Conservation (phyloP, 2,113 vertebrate species). For the Hydrolagus affinis region DNA sequence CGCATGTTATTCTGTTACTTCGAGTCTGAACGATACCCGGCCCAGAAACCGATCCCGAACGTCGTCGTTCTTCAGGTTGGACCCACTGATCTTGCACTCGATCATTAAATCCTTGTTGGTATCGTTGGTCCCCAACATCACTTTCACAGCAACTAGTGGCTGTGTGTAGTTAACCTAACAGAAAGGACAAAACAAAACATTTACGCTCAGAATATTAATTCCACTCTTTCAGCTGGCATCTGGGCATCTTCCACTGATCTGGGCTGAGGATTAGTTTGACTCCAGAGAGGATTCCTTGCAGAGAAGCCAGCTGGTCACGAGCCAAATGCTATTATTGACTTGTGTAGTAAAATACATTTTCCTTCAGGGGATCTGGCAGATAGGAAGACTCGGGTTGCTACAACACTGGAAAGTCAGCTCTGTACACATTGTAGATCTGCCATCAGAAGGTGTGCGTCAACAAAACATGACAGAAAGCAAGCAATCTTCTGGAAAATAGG, state of each 20-base stretch:
- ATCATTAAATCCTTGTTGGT: slow-evolving; percentile 69
- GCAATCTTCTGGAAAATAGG: slow-evolving; percentile 10
- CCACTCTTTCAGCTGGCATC: neutral
- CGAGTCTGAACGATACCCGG: slow-evolving; percentile 78
- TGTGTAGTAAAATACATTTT: neutral
- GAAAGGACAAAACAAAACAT: slow-evolving; percentile 1
- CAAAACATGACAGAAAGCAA: neutral
- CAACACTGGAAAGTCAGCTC: neutral
- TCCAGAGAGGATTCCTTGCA: neutral
- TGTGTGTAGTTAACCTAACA: slow-evolving; percentile 76
- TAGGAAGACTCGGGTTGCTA: neutral
- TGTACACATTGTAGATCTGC: slow-evolving; percentile 35
- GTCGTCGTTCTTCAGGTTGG: slow-evolving; percentile 72
- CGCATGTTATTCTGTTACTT: slow-evolving; percentile 61
- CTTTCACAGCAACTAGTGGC: slow-evolving; percentile 85
- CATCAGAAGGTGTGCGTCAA: slow-evolving; percentile 40
- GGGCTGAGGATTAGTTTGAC: neutral
- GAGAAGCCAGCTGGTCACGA: neutral
- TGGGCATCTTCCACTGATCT: neutral
- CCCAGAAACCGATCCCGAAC: slow-evolving; percentile 93
- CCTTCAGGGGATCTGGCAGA: neutral
- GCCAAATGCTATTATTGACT: neutral
- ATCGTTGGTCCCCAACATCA: slow-evolving; percentile 56
- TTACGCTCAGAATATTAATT: neutral
- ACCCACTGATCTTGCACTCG: slow-evolving; percentile 78